Base-by-base conservation (phyloP, 2,888 invertebrate species). In the Xanthorhoe spadicearia region DNA sequence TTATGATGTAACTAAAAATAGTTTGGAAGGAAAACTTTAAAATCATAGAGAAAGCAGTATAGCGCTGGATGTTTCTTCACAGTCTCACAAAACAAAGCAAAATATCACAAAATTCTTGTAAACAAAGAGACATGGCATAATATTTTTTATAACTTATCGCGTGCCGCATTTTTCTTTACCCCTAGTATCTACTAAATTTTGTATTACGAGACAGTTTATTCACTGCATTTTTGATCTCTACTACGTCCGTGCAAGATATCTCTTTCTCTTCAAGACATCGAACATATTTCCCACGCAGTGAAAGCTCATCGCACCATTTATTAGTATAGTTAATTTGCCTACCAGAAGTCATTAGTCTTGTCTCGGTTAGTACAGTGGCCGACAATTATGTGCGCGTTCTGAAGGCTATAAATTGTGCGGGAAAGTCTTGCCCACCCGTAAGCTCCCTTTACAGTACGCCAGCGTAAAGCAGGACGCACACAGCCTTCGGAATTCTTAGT, bases 391-490 rank as follows among this genome's bases (percentile, higher is more conserved):
- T 70, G 53, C 53, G 63, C 61, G 66, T 51, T 68, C 60, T 63
- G 61, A 60, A 58, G 64, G 65, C 64, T 65, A 69, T 72, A 70
- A 68, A 70, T 72, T 60, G 66, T 52, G 19, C 52, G 59, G 51
- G 69, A 69, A 68, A 68, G 63, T 67, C 58, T 55, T 65, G 63
- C 69, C 49, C 68, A 59, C 52, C 63, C 61, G 61, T 50, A 55
- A 65, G 61, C 69, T 59, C 63, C 52, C 56, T 57, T 61, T 55
- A 38, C 59, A 64, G 59, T 53, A 38, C 32, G n/a, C 18, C 43
- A 56, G 17, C 23, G 43, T 56, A 56, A 55, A 50, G 55, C n/a
- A 35, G 49, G 2, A 19, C 32, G 1, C 60, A 53, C 60, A 53
- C 9, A 18, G 51, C 17, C 53, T 61, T 28, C 50, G 18, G n/a